Conservation (phyloP, 2,797 vertebrate species). For the Sebastes matsubarae region DNA sequence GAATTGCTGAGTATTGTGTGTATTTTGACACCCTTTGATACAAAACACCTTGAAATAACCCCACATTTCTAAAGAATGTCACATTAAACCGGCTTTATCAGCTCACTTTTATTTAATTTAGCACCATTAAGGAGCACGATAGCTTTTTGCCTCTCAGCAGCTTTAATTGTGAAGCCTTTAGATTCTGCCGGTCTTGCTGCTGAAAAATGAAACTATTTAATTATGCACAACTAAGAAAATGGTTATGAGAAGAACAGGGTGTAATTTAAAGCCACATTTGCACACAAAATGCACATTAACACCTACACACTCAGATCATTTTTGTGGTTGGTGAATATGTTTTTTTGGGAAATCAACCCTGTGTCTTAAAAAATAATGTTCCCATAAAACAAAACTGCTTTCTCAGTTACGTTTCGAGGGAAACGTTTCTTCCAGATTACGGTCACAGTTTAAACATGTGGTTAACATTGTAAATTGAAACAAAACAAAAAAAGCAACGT, state of each 20-base stretch:
- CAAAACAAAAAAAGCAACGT: too few species aligned
- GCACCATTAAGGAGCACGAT: conserved; percentile 20
- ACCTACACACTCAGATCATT: neutral
- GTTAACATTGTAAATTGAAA: too few species aligned
- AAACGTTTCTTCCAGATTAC: too few species aligned
- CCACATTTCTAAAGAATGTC: conserved; percentile 1
- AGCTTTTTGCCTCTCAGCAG: conserved; percentile 16
- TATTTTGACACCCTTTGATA: conserved; percentile 13
- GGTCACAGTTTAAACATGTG: too few species aligned
- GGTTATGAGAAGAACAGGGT: neutral
- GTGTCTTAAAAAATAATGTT: too few species aligned
- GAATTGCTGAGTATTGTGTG: conserved; percentile 17
- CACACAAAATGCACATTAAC: neutral
- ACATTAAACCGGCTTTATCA: conserved; percentile 4
- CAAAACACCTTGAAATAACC: neutral
- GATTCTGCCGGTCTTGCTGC: neutral
- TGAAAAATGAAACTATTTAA: conserved; percentile 14
- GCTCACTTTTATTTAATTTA: conserved; percentile 29
- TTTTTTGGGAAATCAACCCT: neutral
- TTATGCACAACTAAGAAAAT: neutral
- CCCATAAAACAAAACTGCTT: too few species aligned
- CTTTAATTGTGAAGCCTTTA: neutral
- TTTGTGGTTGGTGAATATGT: neutral
- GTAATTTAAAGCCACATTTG: neutral
- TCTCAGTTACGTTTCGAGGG: too few species aligned